Conservation (phyloP, 2,113 vertebrate genomes). For the Meriones unguiculatus region DNA sequence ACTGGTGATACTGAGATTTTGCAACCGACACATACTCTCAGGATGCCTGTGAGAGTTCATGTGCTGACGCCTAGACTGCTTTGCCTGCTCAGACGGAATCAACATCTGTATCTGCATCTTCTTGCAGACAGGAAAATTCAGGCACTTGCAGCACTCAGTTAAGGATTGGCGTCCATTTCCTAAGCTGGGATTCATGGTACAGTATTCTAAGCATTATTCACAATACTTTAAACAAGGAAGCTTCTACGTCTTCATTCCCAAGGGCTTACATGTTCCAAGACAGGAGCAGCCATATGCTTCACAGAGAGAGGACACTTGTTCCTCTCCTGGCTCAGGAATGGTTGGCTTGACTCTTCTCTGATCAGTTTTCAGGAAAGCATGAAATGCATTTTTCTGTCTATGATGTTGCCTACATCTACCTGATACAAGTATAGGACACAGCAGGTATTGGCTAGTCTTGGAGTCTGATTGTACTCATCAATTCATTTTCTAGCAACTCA, state of each 20-base stretch:
- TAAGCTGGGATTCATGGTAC: neutral
- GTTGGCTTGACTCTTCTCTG: neutral
- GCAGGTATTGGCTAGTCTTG: neutral
- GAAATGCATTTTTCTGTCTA: neutral
- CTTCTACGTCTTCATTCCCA: neutral
- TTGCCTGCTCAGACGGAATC: neutral
- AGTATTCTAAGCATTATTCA: neutral
- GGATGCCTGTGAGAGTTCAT: neutral
- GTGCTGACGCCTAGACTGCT: neutral
- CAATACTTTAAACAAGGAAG: no score
- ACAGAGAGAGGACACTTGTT: no score
- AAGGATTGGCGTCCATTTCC: neutral
- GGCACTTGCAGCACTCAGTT: neutral
- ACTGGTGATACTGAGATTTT: neutral
- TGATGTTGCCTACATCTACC: neutral
- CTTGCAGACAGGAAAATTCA: neutral
- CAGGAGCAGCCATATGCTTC: neutral
- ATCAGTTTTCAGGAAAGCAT: neutral
- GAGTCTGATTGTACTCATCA: neutral
- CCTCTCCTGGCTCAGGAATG: neutral
- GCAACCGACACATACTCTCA: neutral
- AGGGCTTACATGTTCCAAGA: neutral
- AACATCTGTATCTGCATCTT: neutral
- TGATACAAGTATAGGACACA: neutral
- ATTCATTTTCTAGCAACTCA: neutral